These are phyloP conservation scores for Drosophila kikkawai DNA, from an alignment of 1,140 invertebrate genomes.

Conservation along the genomic window DNA sequence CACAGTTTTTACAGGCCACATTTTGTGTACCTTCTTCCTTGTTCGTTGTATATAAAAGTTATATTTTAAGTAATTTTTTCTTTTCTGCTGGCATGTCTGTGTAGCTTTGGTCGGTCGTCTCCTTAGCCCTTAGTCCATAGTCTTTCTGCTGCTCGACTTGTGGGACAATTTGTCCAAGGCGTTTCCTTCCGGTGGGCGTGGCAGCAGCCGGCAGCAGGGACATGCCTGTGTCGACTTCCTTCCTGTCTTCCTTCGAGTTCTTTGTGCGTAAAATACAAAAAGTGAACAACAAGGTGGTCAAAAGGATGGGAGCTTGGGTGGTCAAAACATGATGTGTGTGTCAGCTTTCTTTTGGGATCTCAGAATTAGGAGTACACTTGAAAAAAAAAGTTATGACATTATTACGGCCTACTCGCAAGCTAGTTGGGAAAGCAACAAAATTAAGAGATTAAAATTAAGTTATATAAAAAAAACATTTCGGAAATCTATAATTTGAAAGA, in stretches of 20 bases:
- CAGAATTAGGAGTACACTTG: constrained; percentile 12
- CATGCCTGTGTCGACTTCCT: constrained; percentile 73
- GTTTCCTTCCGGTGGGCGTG: constrained; percentile 68
- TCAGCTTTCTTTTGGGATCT: constrained; percentile 21
- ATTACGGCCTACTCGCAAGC: too few relatives aligned
- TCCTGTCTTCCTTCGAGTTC: constrained; percentile 52
- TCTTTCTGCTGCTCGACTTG: constrained; percentile 27
- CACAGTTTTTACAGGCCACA: constrained; percentile 27
- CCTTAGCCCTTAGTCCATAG: constrained; percentile 11
- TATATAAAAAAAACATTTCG: too few relatives aligned
- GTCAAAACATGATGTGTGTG: constrained; percentile 41
- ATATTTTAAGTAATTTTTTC: constrained; percentile 48
- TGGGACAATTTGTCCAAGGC: constrained; percentile 67
- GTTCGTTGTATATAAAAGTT: constrained; percentile 37
- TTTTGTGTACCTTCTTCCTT: constrained; percentile 12
- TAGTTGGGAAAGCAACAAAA: too few relatives aligned
- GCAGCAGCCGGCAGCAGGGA: constrained; percentile 38
- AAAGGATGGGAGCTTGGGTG: constrained; percentile 18
- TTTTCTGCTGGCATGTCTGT: constrained; percentile 23
- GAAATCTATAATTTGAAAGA: too few relatives aligned
- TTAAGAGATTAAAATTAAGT: too few relatives aligned
- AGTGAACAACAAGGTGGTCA: constrained; percentile 23
- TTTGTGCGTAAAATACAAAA: constrained; percentile 53
- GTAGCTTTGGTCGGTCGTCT: constrained; percentile 6
- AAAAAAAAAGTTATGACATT: background rate